Evolutionary conservation across 2,113 vertebrate species (phyloP).

Genomic region (Aythya baeri): DNA sequence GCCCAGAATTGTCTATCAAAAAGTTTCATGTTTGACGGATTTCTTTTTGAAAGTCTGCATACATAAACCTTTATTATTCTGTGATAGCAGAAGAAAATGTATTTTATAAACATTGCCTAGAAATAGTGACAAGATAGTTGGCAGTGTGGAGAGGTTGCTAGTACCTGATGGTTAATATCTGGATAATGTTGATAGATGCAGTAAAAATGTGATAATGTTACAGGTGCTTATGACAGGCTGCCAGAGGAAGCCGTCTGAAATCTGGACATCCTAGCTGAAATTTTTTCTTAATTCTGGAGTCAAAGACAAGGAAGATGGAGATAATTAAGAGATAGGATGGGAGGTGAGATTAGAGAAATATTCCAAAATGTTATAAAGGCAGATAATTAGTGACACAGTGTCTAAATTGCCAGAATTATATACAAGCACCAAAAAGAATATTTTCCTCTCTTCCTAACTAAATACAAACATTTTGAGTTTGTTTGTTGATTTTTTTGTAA

Average conservation of each 20-base stretch:
- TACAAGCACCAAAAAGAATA: background rate
- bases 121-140: background rate
- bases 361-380: background rate
- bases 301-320: background rate
- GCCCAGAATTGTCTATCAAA: background rate
- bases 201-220: background rate
- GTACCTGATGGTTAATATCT: background rate
- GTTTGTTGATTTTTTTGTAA: background rate
- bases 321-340: background rate
- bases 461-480: background rate
- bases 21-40: background rate
- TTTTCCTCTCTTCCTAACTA: background rate
- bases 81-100: background rate
- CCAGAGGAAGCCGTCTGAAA: background rate
- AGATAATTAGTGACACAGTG: background rate
- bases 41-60: background rate
- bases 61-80: background rate
- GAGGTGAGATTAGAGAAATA: slow-evolving; percentile 8
- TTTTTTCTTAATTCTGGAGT: background rate
- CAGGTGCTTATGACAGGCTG: background rate
- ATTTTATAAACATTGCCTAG: background rate
- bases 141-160: background rate
- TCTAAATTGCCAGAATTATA: slow-evolving; percentile 1
- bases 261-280: background rate
- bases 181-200: background rate